phyloP scores from a whole-genome alignment of 92 coral and sea anemone genomes.

The Phenganax stokvisi region DNA sequence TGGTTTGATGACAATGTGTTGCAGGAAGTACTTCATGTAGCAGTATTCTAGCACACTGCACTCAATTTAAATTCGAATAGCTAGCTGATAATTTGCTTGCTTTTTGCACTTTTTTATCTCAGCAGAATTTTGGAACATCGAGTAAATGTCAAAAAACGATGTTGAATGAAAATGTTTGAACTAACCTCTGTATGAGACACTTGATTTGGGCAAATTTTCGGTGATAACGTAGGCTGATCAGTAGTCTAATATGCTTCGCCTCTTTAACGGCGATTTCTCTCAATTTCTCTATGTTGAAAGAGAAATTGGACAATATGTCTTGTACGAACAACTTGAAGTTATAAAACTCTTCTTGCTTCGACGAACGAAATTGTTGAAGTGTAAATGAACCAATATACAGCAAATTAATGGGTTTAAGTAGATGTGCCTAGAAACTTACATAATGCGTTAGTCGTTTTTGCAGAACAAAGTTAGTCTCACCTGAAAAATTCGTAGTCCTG shows the following conservation, averaged over 20 bases:
- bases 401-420: background rate
- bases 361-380: too few species aligned
- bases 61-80: background rate
- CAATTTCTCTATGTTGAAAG: background rate
- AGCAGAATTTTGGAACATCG: background rate
- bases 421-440: background rate
- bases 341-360: too few species aligned
- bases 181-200: background rate
- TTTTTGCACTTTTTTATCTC: background rate
- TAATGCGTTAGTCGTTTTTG: too few species aligned
- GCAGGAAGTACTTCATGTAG: background rate
- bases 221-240: too few species aligned
- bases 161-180: background rate
- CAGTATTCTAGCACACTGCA: background rate
- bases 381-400: background rate
- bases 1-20: background rate
- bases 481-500: too few species aligned
- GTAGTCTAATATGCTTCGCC: too few species aligned
- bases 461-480: too few species aligned
- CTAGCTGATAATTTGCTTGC: constrained; percentile 11
- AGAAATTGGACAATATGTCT: too few species aligned
- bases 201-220: too few species aligned
- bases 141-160: constrained; percentile 12
- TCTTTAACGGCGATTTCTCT: too few species aligned
- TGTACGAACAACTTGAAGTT: too few species aligned